A percentile compares a stretch with the other conserved stretches of the same genome.
Conservation (phyloP, 2,797 vertebrate species). For the Phoxinus dragarum region DNA sequence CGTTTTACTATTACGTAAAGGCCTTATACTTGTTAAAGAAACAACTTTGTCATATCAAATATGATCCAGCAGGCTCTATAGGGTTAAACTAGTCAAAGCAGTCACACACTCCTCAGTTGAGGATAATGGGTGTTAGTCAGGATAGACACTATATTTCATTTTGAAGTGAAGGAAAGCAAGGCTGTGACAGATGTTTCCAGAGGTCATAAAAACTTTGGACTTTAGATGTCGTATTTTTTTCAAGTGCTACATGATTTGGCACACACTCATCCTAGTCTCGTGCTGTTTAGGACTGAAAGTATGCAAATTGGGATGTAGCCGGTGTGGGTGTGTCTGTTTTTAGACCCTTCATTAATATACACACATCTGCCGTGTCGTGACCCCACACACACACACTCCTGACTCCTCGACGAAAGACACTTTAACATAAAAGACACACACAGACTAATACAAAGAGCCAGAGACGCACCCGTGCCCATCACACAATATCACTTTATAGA, state of each 20-base stretch:
- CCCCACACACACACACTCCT: slow-evolving; percentile 68
- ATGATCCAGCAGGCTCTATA: background rate
- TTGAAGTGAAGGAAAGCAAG: background rate
- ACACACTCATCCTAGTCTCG: background rate
- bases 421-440: background rate
- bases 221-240: background rate
- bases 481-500: slow-evolving; percentile 35
- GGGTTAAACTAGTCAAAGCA: background rate
- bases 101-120: too few relatives aligned
- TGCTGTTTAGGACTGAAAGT: background rate
- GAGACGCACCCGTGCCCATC: slow-evolving; percentile 33
- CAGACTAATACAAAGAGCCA: slow-evolving; percentile 23
- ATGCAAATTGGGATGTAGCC: background rate
- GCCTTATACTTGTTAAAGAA: too few relatives aligned
- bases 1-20: too few relatives aligned
- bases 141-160: background rate
- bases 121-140: background rate
- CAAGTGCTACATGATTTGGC: too few relatives aligned
- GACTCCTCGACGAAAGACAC: slow-evolving; percentile 62
- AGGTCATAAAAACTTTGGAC: background rate
- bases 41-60: too few relatives aligned
- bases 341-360: slow-evolving; percentile 47
- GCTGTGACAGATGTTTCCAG: background rate
- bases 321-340: background rate
- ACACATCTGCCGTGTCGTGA: slow-evolving; percentile 66